Base-by-base conservation (phyloP, 2,888 invertebrate genomes). In the Agrochola macilenta region DNA sequence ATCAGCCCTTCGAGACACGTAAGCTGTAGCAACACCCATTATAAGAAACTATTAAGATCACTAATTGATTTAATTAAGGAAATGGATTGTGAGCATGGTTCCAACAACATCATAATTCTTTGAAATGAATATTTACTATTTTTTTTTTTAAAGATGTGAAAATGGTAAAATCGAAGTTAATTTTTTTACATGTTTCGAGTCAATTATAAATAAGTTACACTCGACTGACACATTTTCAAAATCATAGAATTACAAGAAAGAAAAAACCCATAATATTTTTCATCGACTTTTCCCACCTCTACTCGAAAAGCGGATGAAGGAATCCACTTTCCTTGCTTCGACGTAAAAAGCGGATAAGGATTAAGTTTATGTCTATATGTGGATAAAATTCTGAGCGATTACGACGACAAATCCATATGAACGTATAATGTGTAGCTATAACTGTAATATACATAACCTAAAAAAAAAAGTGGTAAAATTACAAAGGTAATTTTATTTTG, bases 261-360 rank as follows among this genome's bases (percentile, higher is more conserved):
- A 35, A 9, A 0, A 23, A 35, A 54, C 8, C 20, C 2, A 26
- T 23, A 54, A 46, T 2, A 17, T 23, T 54, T 60, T 64, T 17
- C 9, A 70, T 69, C 65, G 73, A 74, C 46, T 23, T 73, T 52
- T 70, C 69, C 61, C 65, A 82, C 69, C 73, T 14, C 70, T 77
- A 58, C 0, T 3, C 7, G 54, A 5, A 69, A 82, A 82, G 78
- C 81, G 78, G 82, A 81, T 81, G 68, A 77, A 77, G 82, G 63
- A 78, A 78, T 78, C 82, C 64, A 60, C 58, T 83, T 83, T 70
- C 63, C 58, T 52, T 46, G 66, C 72, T 63, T n/a, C 63, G 30
- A 68, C 61, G 57, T 65, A 70, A 78, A 82, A 82, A 74, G 61
- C 81, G 65, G 78, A 82, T 82, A 78, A 78, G 72, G 70, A 76